phyloP scores from a whole-genome alignment of 2,888 invertebrate genomes.

The Germaria angustata region DNA sequence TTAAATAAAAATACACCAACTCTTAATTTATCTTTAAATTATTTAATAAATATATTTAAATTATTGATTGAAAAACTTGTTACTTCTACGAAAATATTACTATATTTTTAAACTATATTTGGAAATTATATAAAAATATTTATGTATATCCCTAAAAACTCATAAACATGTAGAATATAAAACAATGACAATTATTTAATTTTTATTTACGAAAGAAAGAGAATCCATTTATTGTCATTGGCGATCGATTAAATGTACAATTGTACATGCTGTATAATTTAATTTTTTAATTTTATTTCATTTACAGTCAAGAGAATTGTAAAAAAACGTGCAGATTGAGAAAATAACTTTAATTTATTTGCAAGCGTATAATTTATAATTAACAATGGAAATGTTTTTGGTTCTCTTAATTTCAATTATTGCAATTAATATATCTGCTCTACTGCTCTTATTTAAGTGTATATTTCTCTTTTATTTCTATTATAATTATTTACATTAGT shows the following conservation, averaged over 20 bases:
- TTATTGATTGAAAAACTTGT: constrained; percentile 38
- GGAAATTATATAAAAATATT: no score
- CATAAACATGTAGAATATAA: constrained; percentile 49
- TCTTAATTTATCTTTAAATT: constrained; percentile 47
- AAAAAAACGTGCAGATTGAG: neutral
- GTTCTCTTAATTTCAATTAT: constrained; percentile 12
- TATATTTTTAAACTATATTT: constrained; percentile 37
- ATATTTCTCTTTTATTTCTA: neutral
- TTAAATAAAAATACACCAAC: neutral
- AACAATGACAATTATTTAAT: constrained; percentile 63
- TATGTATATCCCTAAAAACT: no score
- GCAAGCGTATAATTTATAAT: constrained; percentile 3
- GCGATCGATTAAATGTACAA: neutral
- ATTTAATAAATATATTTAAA: constrained; percentile 44
- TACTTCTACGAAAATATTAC: constrained; percentile 46
- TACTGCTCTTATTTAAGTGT: constrained; percentile 14
- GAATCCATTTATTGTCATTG: no score
- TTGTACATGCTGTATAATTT: neutral
- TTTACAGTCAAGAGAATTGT: constrained; percentile 19
- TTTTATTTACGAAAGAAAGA: constrained; percentile 30
- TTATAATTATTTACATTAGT: constrained; percentile 43
- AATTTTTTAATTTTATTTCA: constrained; percentile 21
- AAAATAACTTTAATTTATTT: constrained; percentile 4
- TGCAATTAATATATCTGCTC: constrained; percentile 15
- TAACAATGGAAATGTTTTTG: neutral